Conservation (phyloP, 2,797 vertebrate genomes). For the Lophura swinhoii region DNA sequence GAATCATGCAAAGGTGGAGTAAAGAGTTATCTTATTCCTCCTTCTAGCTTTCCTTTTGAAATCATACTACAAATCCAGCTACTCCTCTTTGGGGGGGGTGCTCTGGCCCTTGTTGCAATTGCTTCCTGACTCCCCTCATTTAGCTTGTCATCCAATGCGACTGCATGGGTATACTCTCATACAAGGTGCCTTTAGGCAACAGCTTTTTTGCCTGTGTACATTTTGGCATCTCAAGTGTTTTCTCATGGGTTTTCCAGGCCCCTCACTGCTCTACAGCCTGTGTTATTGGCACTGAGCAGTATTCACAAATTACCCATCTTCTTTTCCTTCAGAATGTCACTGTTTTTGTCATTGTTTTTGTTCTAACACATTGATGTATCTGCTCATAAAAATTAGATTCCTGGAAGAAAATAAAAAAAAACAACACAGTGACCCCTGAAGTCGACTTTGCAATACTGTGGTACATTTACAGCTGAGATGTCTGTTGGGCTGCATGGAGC, state of each 20-base stretch:
- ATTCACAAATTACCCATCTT: background rate
- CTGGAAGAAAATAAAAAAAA: background rate
- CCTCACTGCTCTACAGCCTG: background rate
- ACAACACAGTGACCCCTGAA: background rate
- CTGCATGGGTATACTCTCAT: background rate
- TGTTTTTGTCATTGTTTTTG: background rate
- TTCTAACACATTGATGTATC: background rate
- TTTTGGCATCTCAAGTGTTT: slow-evolving; percentile 22
- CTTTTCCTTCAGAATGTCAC: background rate
- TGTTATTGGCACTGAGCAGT: background rate
- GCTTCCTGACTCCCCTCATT: background rate
- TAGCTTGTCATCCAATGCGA: background rate
- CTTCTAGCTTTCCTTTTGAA: background rate
- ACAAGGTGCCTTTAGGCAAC: background rate
- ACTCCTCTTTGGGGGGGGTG: background rate
- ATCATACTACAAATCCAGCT: background rate
- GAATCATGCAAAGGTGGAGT: background rate
- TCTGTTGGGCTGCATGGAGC: background rate
- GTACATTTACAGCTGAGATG: background rate
- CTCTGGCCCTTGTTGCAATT: background rate
- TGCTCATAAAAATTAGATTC: slow-evolving; percentile 2
- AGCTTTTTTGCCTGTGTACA: background rate
- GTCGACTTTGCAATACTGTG: background rate
- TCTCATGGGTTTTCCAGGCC: background rate
- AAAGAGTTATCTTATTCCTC: background rate